Evolutionary conservation across 2,113 vertebrate genomes (phyloP), one percentile per base, ranked within the genome.

Genomic region (Bujurquina vittata): DNA sequence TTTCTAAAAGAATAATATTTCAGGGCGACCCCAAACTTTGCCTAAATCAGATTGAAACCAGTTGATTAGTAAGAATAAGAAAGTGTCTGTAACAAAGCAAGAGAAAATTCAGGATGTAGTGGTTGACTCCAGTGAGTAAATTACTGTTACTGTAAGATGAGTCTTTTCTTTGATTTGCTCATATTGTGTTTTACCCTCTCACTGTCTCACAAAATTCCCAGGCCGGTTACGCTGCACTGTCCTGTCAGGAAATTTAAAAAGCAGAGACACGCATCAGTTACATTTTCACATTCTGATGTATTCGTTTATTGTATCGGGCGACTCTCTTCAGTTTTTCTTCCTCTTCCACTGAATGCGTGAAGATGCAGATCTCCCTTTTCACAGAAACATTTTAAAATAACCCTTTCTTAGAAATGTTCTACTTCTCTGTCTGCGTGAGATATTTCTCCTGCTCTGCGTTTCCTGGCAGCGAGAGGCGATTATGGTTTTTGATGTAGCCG

Each of bases 281-380:
- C n/a, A 63, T 79, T 62, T 78, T 54, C 33, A 65, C 59, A 77
- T 77, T 58, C n/a, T 18, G 15, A 78, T 58, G 2, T 80, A 20
- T 12, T 20, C 17, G 31, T 22, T 35, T 29, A 15, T 61, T 49
- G 9, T 33, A 26, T 78, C 6, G 37, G 31, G 75, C 11, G 2
- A 78, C 49, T 17, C 33, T 6, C 5, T 2, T 54, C 15, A 20
- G 14, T 75, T 20, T 78, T 54, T 43, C 43, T 40, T 56, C 1
- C 3, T 67, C 75, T 46, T 33, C 14, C 3, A 63, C 74, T 2
- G 3, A 59, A 69, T 82, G 54, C 29, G 10, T 73, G 29, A 75
- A 75, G 80, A 73, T 77, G 54, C 69, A 52, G 33, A 63, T 17
- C 3, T 65, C 20, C 56, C 43, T 60, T 81, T 87, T 56, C 40